Percentiles rank a stretch among this genome's conserved stretches.
Conservation (phyloP, 2,113 vertebrate genomes). For the Calypte anna region DNA sequence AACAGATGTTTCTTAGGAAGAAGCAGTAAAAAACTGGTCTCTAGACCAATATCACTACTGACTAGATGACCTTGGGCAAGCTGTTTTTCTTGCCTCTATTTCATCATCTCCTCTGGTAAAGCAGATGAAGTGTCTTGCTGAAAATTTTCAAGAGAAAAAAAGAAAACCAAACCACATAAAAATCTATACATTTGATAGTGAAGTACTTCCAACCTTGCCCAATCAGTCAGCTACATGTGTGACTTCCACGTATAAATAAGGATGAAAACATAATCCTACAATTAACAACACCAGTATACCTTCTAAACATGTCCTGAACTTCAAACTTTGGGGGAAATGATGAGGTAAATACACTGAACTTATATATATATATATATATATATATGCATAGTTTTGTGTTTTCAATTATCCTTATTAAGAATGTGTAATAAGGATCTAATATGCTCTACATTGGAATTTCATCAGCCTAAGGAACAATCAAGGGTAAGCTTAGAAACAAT, state of each 20-base stretch:
- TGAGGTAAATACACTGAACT: background rate
- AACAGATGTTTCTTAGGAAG: background rate
- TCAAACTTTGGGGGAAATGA: background rate
- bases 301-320: background rate
- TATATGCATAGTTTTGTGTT: background rate
- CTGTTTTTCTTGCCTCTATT: background rate
- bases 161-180: background rate
- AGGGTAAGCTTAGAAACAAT: background rate
- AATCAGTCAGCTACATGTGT: background rate
- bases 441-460: background rate
- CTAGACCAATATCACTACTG: background rate
- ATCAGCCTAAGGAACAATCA: background rate
- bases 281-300: background rate
- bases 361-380: background rate
- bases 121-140: background rate
- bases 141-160: background rate
- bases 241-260: background rate
- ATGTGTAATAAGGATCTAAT: background rate
- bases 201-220: background rate
- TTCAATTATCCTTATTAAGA: background rate
- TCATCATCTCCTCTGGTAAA: background rate
- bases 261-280: background rate
- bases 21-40: background rate
- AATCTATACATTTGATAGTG: background rate
- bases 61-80: background rate